These are phyloP conservation scores for Osmerus mordax DNA, from an alignment of 2,113 vertebrate species.

Conservation along the genomic window DNA sequence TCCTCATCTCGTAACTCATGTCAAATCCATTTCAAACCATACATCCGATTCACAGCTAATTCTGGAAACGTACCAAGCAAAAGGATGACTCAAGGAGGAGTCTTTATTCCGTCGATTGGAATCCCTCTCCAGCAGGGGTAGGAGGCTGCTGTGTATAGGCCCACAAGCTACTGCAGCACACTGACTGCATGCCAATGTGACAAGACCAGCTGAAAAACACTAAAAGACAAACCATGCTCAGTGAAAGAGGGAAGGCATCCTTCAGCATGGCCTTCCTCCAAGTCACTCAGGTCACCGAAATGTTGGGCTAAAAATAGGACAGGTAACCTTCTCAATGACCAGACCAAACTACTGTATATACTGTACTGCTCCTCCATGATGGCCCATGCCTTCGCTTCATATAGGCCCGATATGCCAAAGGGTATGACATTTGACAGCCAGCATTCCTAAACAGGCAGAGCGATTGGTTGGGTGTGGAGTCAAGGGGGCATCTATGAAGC, in stretches of 20 bases:
- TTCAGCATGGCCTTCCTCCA: neutral
- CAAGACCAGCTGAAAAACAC: too few species aligned
- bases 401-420: constrained; percentile 25
- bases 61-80: too few species aligned
- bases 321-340: constrained; percentile 9
- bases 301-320: constrained; percentile 40
- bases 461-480: too few species aligned
- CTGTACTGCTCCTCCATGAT: neutral
- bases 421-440: constrained; percentile 5
- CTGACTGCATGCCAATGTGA: too few species aligned
- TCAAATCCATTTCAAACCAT: neutral
- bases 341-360: neutral
- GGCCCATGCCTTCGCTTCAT: neutral
- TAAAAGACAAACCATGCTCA: neutral
- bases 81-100: too few species aligned
- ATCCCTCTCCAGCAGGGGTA: too few species aligned
- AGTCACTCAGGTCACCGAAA: constrained; percentile 12
- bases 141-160: too few species aligned
- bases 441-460: neutral
- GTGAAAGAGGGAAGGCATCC: neutral
- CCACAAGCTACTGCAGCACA: too few species aligned
- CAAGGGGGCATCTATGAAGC: too few species aligned
- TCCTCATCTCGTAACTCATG: neutral
- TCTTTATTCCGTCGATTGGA: too few species aligned
- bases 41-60: too few species aligned